These are phyloP conservation scores for Heliconius cydno DNA, from an alignment of 2,888 invertebrate species.

Conservation along the genomic window DNA sequence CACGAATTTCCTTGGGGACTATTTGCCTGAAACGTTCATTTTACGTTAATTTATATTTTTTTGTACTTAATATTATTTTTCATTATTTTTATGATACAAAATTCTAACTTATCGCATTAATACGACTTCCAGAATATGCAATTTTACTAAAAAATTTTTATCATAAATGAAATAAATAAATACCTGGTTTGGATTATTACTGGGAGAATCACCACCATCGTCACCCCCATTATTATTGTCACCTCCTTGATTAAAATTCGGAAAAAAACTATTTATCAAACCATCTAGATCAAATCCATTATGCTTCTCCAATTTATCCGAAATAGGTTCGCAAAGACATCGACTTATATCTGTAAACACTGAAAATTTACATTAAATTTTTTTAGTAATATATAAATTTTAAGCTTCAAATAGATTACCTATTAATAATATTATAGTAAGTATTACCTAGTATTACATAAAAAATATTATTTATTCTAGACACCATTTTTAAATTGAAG, in stretches of 20 bases:
- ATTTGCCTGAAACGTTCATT: slow-evolving; percentile 34
- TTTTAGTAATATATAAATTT: neutral
- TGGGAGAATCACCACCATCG: neutral
- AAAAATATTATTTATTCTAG: neutral
- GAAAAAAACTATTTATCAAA: slow-evolving; percentile 26
- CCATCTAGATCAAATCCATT: slow-evolving; percentile 22
- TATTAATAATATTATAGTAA: neutral
- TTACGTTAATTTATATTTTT: slow-evolving; percentile 15
- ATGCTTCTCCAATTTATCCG: slow-evolving; percentile 15
- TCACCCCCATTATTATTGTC: neutral
- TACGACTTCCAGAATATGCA: neutral
- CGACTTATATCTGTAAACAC: neutral
- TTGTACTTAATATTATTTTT: neutral
- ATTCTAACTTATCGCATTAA: slow-evolving; percentile 4
- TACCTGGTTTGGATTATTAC: slow-evolving; percentile 20
- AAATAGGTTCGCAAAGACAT: neutral
- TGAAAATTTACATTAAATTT: neutral
- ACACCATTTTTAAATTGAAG: neutral
- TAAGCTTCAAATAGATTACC: neutral
- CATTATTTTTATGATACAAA: neutral
- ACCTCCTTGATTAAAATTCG: slow-evolving; percentile 19
- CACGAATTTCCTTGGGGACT: slow-evolving; percentile 47
- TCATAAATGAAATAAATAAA: no score
- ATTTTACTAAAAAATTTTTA: neutral
- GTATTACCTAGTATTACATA: neutral